Percentiles rank a stretch among this genome's conserved stretches.
Evolutionary conservation across 2,797 vertebrate species (phyloP).

Genomic region (Falco rusticolus): DNA sequence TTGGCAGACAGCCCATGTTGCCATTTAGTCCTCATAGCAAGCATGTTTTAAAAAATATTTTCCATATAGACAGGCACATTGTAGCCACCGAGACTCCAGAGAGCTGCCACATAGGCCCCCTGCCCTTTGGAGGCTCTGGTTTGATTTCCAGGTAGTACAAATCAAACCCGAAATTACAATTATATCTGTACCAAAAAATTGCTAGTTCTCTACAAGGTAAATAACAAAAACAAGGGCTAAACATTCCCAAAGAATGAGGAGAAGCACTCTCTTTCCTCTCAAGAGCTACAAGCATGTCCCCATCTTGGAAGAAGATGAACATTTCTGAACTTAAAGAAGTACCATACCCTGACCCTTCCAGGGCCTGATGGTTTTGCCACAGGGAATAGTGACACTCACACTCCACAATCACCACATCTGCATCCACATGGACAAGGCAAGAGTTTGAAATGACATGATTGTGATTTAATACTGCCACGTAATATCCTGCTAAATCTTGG

Average conservation of each 20-base stretch:
- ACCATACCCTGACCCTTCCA: neutral
- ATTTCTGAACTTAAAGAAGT: neutral
- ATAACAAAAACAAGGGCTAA: neutral
- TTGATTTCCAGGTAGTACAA: slow-evolving; percentile 46
- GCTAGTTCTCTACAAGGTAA: neutral
- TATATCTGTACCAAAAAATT: neutral
- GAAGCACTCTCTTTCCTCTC: neutral
- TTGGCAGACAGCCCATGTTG: slow-evolving; percentile 48
- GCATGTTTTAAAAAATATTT: slow-evolving; percentile 49
- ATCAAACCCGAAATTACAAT: slow-evolving; percentile 9
- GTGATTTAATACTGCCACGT: neutral
- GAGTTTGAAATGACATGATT: neutral
- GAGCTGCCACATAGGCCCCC: neutral
- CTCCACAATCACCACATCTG: neutral
- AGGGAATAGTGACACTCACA: neutral
- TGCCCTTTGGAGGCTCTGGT: neutral
- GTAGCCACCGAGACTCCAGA: slow-evolving; percentile 47
- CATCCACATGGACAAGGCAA: neutral
- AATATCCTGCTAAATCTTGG: neutral
- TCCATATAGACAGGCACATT: slow-evolving; percentile 26
- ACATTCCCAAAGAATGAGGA: neutral
- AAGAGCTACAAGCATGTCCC: neutral
- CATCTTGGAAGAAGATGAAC: neutral
- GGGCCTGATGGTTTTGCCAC: neutral
- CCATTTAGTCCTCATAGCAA: slow-evolving; percentile 61